phyloP scores from a whole-genome alignment of 2,888 invertebrate species.

The Steinernema hermaphroditum region DNA sequence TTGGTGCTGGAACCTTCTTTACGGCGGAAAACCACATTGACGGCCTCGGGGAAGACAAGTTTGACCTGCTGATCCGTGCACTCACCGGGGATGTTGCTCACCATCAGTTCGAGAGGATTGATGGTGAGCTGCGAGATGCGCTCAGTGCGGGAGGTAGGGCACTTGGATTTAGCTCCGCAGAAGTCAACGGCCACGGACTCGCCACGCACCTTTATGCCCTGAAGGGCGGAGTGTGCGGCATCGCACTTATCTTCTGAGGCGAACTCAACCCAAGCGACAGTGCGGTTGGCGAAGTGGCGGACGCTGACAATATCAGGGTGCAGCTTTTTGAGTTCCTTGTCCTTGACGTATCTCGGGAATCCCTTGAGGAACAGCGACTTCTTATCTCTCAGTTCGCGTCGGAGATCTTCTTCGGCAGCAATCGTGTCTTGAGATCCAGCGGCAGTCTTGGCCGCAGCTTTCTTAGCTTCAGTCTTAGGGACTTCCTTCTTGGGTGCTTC shows the following conservation, averaged over 20 bases:
- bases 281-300: constrained; percentile 43
- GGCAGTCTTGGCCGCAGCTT: not conserved
- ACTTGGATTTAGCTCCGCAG: constrained; percentile 45
- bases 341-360: constrained; percentile 45
- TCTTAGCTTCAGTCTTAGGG: not conserved
- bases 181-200: constrained; percentile 48
- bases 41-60: constrained; percentile 14
- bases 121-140: constrained; percentile 8
- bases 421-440: constrained; percentile 33
- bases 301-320: constrained; percentile 45
- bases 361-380: constrained; percentile 54
- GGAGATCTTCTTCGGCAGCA: constrained; percentile 49
- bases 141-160: constrained; percentile 12
- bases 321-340: constrained; percentile 35
- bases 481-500: not conserved
- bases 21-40: not conserved
- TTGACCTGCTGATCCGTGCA: constrained; percentile 21
- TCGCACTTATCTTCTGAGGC: constrained; percentile 47
- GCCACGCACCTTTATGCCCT: constrained; percentile 40
- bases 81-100: constrained; percentile 20
- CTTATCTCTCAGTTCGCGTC: constrained; percentile 50
- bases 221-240: constrained; percentile 38
- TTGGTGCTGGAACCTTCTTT: constrained; percentile 6
- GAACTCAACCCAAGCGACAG: constrained; percentile 54
- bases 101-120: constrained; percentile 24